These are phyloP conservation scores for Herpailurus yagouaroundi DNA, from an alignment of 2,113 vertebrate genomes.

Conservation along the genomic window DNA sequence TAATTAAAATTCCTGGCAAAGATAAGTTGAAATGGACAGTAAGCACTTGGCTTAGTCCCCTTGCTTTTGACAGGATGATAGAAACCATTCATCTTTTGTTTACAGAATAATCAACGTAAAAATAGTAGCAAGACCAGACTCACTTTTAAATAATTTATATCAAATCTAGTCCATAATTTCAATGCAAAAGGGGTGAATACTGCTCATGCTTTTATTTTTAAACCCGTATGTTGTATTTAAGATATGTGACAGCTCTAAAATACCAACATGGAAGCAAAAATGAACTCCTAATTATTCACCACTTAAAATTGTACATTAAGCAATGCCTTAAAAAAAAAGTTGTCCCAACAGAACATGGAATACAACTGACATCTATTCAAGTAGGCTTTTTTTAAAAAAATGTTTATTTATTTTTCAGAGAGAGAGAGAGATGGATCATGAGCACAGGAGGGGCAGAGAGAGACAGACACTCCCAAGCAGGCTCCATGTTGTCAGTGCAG, in stretches of 20 bases:
- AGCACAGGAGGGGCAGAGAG: too few species aligned
- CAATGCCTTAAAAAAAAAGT: neutral
- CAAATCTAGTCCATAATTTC: neutral
- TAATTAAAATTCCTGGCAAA: neutral
- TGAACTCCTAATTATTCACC: neutral
- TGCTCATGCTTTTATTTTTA: neutral
- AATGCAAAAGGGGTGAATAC: neutral
- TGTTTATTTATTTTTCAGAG: too few species aligned
- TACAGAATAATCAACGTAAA: conserved; percentile 18
- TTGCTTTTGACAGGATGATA: neutral
- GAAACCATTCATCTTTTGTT: neutral
- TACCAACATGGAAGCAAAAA: conserved; percentile 7
- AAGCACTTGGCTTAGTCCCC: neutral
- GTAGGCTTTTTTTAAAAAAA: neutral
- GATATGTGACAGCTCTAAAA: conserved; percentile 7
- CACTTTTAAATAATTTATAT: neutral
- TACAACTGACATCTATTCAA: conserved; percentile 22
- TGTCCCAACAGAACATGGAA: neutral
- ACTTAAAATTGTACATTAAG: neutral
- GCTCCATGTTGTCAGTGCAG: too few species aligned
- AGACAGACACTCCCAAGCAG: too few species aligned
- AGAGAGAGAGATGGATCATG: too few species aligned
- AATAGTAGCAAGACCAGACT: neutral
- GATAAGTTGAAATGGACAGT: neutral
- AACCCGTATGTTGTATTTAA: neutral